phyloP scores from a whole-genome alignment of 1,140 invertebrate genomes.

The Psix sp. region DNA sequence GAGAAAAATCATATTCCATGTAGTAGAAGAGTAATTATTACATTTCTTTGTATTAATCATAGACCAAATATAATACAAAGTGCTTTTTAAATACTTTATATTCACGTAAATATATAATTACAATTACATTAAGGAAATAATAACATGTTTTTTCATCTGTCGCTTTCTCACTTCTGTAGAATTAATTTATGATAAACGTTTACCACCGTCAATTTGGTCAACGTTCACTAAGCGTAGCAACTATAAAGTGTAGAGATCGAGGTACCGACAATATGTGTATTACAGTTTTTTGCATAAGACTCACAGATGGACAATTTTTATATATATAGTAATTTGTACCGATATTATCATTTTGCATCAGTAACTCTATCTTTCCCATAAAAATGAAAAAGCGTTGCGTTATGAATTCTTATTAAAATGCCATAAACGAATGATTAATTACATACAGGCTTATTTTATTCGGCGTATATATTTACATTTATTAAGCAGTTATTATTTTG shows the following conservation, averaged over 20 bases:
- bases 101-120: too few relatives aligned
- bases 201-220: constrained; percentile 6
- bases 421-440: constrained; percentile 28
- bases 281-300: constrained; percentile 13
- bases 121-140: too few relatives aligned
- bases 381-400: constrained; percentile 27
- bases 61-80: too few relatives aligned
- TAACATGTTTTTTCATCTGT: constrained; percentile 36
- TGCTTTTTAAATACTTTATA: too few relatives aligned
- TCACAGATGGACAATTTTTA: constrained; percentile 26
- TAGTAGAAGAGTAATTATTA: too few relatives aligned
- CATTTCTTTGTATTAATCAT: too few relatives aligned
- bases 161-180: constrained; percentile 1
- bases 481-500: too few relatives aligned
- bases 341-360: constrained; percentile 41
- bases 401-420: constrained; percentile 41
- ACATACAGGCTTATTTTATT: constrained; percentile 4
- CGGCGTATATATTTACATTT: constrained; percentile 25
- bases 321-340: constrained; percentile 37
- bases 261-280: constrained; percentile 23
- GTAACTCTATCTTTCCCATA: constrained; percentile 31
- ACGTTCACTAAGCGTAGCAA: constrained; percentile 6
- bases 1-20: too few relatives aligned
- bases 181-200: constrained; percentile 15
- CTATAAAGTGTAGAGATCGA: constrained; percentile 29